Evolutionary conservation across 2,888 invertebrate genomes (phyloP), one percentile per base, ranked within the genome.

Genomic region (Yponomeuta sedellus): DNA sequence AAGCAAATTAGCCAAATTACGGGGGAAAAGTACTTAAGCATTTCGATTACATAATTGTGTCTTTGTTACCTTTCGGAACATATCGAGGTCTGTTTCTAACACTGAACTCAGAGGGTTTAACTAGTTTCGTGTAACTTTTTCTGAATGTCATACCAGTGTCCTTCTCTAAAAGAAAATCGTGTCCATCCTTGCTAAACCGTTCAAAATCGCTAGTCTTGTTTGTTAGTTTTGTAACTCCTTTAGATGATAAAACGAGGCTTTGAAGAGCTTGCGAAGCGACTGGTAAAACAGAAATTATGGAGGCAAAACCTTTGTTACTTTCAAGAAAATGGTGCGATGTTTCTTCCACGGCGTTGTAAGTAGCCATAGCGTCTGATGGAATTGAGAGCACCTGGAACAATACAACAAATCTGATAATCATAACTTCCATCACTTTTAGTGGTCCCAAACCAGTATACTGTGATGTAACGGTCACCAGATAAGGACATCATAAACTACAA

Each of bases 11-110:
- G 28, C 10, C 52, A 65, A 39, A 34, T 34, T 34, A 1, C 25
- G 34, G 1, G 34, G 8, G 34, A 1, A 34, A 34, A 34, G 44
- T 62, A 10, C 0, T 40, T 39, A 6, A 20, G 59, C 59, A 59
- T 20, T 59, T 22, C 10, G 8, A 34, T 34, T 5, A 34, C 34
- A 34, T 8, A 34, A 34, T 5, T 34, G 5, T 34, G 34, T 34
- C 6, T 34, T 34, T 5, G 34, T 34, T 34, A 91, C 94, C 93
- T 90, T 93, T 93, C 0, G 93, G 93, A 44, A 93, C 70, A 77
- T 92, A 92, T 39, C 82, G 78, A n/a, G 78, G 79, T 72, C 93
- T 83, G 71, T 81, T 81, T 64, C 77, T 82, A 12, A 93, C 74
- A 68, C 79, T 73, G 73, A 87, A 92, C 71, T 67, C 16, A 11